Evolutionary conservation across 2,888 invertebrate genomes (phyloP), one percentile per base, ranked within the genome.

Genomic region (Agrilus mali): DNA sequence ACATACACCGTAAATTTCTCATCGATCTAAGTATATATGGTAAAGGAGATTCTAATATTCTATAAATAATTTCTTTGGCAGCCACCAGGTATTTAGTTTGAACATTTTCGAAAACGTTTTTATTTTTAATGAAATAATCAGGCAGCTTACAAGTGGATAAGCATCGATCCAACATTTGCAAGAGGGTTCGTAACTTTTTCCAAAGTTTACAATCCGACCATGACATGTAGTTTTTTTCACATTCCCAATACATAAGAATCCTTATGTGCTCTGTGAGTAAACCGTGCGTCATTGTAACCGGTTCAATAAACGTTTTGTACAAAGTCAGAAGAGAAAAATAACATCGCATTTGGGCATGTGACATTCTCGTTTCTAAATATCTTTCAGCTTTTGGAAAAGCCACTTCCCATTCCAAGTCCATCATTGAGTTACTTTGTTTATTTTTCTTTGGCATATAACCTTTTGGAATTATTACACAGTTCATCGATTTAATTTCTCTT

Each of bases 201-300:
- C 87, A 88, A 2, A 84, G 67, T 40, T 79, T 71, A 57, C 82
- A 80, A 58, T 85, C 83, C 0, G 80, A 77, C 85, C 86, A 87
- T 46, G 73, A 75, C 1, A 74, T 72, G 52, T 74, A 79, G 46
- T 77, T 71, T 33, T 69, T 60, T 64, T 88, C 86, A 53, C 84
- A 80, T 65, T 86, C 76, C 82, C 82, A 83, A 60, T 86, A 85
- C 27, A 88, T 63, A 55, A 82, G 77, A 49, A 78, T 78, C 42
- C 83, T 75, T 32, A 88, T 72, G 55, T 88, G 87, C 47, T 80
- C 77, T 1, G 78, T 71, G 13, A 80, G 75, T 16, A 87, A 66
- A 5, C 85, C 80, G 40, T 76, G 69, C 55, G 75, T 74, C 3
- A 74, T 70, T 12, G 76, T 74, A 20, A 75, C 67, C 16, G 78